These are phyloP conservation scores for Tenthredo distinguenda DNA, from an alignment of 2,888 invertebrate species.

Conservation along the genomic window DNA sequence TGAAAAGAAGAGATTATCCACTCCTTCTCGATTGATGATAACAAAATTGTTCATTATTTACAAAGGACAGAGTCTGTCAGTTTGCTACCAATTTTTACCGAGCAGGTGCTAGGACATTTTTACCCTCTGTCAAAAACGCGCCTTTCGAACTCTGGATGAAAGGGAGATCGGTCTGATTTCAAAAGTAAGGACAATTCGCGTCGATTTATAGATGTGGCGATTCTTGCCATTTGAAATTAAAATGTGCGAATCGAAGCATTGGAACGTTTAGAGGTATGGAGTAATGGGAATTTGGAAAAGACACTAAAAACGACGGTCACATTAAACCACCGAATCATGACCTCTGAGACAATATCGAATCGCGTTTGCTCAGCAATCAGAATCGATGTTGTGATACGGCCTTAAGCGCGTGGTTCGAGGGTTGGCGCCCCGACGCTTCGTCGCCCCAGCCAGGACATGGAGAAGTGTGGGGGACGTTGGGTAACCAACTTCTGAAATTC, in stretches of 20 bases:
- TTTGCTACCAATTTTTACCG: background rate
- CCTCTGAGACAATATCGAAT: slow-evolving; percentile 28
- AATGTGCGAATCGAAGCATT: too few relatives aligned
- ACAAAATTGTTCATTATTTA: background rate
- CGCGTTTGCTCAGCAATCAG: slow-evolving; percentile 55
- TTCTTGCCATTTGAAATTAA: too few relatives aligned
- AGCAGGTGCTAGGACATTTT: background rate
- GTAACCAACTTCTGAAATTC: slow-evolving; percentile 78
- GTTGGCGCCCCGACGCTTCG: slow-evolving; percentile 49
- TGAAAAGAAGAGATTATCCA: background rate
- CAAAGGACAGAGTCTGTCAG: background rate
- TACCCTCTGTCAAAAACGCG: background rate
- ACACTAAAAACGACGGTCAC: background rate
- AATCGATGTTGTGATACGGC: slow-evolving; percentile 70
- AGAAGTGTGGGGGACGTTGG: slow-evolving; percentile 68
- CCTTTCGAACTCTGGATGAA: background rate
- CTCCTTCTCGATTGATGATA: background rate
- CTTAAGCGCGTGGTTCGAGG: slow-evolving; percentile 65
- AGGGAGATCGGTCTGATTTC: background rate
- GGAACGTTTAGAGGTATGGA: background rate
- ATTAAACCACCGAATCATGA: background rate
- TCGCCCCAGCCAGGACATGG: slow-evolving; percentile 48
- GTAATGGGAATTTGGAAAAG: background rate
- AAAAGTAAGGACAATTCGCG: background rate
- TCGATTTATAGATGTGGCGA: background rate